Conservation (phyloP, 2,113 vertebrate species). For the Sinocyclocheilus rhinocerous region DNA sequence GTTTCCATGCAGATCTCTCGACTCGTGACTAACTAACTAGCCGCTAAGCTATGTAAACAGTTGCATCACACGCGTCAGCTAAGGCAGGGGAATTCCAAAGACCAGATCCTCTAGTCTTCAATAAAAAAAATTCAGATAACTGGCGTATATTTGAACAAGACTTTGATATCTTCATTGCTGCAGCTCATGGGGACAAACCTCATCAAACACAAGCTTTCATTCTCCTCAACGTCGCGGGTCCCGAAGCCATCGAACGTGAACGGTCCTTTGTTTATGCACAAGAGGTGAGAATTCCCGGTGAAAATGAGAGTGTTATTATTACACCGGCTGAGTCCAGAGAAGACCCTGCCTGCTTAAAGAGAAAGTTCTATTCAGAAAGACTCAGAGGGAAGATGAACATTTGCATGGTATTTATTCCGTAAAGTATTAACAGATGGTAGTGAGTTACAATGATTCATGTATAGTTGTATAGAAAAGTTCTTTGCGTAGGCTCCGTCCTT, state of each 20-base stretch:
- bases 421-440: too few species aligned
- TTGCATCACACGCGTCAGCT: background rate
- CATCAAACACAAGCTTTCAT: conserved; percentile 38
- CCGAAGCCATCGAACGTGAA: conserved; percentile 47
- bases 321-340: conserved; percentile 34
- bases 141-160: conserved; percentile 43
- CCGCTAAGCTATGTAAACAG: background rate
- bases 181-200: conserved; percentile 44
- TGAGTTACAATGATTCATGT: too few species aligned
- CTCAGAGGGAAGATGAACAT: too few species aligned
- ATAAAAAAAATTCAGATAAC: conserved; percentile 40
- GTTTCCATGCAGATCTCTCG: background rate
- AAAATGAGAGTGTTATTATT: background rate
- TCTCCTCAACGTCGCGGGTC: conserved; percentile 40
- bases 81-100: conserved; percentile 36
- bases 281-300: background rate
- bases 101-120: conserved; percentile 50
- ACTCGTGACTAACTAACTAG: background rate
- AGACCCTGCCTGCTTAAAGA: conserved; percentile 53
- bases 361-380: background rate
- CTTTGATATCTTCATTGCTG: conserved; percentile 46
- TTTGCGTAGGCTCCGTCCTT: too few species aligned
- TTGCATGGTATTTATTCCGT: too few species aligned
- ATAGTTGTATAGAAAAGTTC: too few species aligned
- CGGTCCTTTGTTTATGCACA: conserved; percentile 47